Conservation (phyloP, 2,797 vertebrate species). For the Gymnoscopelus braueri region DNA sequence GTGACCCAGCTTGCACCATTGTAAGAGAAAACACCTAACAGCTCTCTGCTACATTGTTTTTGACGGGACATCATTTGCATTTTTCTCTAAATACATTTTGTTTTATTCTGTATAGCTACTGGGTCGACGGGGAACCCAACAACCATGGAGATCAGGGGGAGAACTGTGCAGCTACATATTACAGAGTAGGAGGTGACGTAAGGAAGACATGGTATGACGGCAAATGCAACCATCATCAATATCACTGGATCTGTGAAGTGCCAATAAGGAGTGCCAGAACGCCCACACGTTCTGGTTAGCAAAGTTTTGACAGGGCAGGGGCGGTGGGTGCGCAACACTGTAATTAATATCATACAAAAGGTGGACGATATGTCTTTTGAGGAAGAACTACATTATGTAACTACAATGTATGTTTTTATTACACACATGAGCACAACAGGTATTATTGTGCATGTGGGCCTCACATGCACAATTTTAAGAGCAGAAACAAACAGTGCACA, state of each 20-base stretch:
- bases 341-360: too few species aligned
- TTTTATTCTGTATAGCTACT: slow-evolving; percentile 51
- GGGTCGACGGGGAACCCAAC: slow-evolving; percentile 49
- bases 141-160: slow-evolving; percentile 5
- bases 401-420: too few species aligned
- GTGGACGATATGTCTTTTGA: too few species aligned
- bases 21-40: slow-evolving; percentile 8
- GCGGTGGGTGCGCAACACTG: too few species aligned
- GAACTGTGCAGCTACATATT: slow-evolving; percentile 51
- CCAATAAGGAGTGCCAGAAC: not conserved
- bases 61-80: not conserved
- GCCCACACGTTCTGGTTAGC: too few species aligned
- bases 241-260: slow-evolving; percentile 27
- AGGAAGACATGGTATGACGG: slow-evolving; percentile 47
- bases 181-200: not conserved
- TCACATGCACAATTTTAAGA: too few species aligned
- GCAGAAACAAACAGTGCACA: too few species aligned
- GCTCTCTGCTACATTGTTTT: too few species aligned
- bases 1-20: slow-evolving; percentile 31
- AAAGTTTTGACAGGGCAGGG: too few species aligned
- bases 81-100: not conserved
- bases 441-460: too few species aligned
- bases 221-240: slow-evolving; percentile 33
- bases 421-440: too few species aligned
- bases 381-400: too few species aligned